A percentile compares a stretch with the other conserved stretches of the same genome.
phyloP scores from a whole-genome alignment of 2,797 vertebrate species.

The Denticeps clupeoides region DNA sequence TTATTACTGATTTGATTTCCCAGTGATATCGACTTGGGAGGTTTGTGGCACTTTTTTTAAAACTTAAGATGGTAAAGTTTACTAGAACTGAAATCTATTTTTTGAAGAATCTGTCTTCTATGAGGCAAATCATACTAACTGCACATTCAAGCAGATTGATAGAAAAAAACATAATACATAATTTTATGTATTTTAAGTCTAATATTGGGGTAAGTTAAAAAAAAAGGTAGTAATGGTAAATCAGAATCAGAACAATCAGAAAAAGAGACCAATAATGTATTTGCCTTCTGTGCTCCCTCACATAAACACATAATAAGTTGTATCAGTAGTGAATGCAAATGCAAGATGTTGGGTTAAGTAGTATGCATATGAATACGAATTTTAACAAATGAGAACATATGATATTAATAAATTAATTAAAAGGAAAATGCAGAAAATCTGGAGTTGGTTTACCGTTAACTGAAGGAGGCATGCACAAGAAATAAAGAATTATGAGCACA shows the following conservation, averaged over 20 bases:
- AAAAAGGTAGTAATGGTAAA: no score
- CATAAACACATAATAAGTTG: constrained; percentile 18
- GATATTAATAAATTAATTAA: constrained; percentile 18
- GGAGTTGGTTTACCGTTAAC: constrained; percentile 65
- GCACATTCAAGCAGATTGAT: no score
- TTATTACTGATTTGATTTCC: no score
- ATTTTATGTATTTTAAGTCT: no score
- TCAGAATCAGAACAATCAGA: neutral
- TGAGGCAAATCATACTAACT: no score
- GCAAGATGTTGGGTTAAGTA: constrained; percentile 21
- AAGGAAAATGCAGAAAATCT: constrained; percentile 37
- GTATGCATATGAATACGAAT: constrained; percentile 27
- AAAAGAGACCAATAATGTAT: constrained; percentile 31
- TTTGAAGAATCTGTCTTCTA: no score
- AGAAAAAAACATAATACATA: no score
- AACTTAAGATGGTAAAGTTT: no score
- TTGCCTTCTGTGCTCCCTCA: constrained; percentile 49
- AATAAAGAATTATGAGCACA: constrained; percentile 49
- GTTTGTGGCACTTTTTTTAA: no score
- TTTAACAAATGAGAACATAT: constrained; percentile 29
- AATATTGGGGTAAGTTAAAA: no score
- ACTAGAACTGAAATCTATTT: no score
- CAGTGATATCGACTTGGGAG: no score
- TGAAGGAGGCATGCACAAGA: constrained; percentile 59
- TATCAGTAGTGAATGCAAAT: constrained; percentile 23